Conservation (phyloP, 53 echinoderm and acorn worm genomes). For the Crossaster papposus region DNA sequence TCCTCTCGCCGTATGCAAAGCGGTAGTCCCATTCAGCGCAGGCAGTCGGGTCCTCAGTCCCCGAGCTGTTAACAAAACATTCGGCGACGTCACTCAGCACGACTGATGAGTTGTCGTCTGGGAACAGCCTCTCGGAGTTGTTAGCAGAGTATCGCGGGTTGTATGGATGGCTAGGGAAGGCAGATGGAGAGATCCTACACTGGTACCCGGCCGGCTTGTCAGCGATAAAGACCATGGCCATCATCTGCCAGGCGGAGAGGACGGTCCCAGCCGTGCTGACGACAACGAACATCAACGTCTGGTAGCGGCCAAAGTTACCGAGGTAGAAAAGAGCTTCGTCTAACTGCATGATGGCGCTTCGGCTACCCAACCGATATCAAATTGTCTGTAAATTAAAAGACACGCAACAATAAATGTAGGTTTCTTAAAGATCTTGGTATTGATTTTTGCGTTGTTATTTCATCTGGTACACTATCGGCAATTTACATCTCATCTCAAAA, state of each 20-base stretch:
- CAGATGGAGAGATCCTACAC: neutral
- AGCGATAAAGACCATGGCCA: conserved; percentile 60
- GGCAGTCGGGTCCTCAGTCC: neutral
- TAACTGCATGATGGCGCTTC: conserved; percentile 64
- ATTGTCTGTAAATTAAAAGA: too few relatives aligned
- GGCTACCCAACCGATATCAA: too few relatives aligned
- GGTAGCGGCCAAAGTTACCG: conserved; percentile 86
- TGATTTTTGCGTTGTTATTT: too few relatives aligned
- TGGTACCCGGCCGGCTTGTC: conserved; percentile 44
- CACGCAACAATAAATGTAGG: too few relatives aligned
- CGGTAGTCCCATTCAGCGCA: conserved; percentile 44
- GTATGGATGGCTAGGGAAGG: neutral
- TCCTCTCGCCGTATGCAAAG: conserved; percentile 11
- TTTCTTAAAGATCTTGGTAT: too few relatives aligned
- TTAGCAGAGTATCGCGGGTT: neutral
- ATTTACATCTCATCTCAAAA: too few relatives aligned
- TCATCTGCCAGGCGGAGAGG: conserved; percentile 93
- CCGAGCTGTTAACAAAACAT: conserved; percentile 5
- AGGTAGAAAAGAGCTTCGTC: conserved; percentile 76
- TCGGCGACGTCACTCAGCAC: neutral
- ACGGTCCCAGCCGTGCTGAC: conserved; percentile 67
- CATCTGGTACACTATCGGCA: too few relatives aligned
- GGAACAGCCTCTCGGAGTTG: neutral
- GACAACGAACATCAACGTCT: conserved; percentile 70
- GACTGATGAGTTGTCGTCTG: neutral